These are phyloP conservation scores for Aptenodytes forsteri DNA, from an alignment of 2,113 vertebrate genomes.

Conservation along the genomic window DNA sequence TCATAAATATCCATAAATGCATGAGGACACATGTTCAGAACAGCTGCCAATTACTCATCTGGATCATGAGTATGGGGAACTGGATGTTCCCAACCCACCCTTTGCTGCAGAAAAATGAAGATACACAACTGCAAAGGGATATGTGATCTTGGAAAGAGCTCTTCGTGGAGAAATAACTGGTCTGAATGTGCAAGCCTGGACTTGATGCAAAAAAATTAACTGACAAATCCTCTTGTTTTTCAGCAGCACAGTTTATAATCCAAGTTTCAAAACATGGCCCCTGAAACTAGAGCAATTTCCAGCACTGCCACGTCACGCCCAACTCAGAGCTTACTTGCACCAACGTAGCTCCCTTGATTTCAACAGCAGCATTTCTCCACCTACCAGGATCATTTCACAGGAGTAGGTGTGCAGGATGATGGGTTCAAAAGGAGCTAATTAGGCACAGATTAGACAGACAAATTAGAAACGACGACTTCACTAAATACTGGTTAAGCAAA, in stretches of 20 bases:
- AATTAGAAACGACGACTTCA: slow-evolving; percentile 15
- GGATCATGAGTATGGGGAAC: not conserved
- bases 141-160: not conserved
- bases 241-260: not conserved
- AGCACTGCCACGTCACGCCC: not conserved
- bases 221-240: not conserved
- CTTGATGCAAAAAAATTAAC: not conserved
- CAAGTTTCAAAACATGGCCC: not conserved
- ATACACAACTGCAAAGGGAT: not conserved
- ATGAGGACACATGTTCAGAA: slow-evolving; percentile 28
- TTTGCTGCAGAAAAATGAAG: not conserved
- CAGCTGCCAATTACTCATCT: slow-evolving; percentile 13
- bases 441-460: slow-evolving; percentile 31
- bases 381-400: not conserved
- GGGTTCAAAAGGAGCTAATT: slow-evolving; percentile 53
- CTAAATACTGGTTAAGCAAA: slow-evolving; percentile 28
- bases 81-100: slow-evolving; percentile 41
- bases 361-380: not conserved
- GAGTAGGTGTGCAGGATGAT: slow-evolving; percentile 8
- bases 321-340: not conserved
- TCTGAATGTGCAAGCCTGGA: not conserved
- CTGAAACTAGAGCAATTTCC: not conserved
- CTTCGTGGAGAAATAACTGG: not conserved
- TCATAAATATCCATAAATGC: slow-evolving; percentile 19
- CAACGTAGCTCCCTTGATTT: not conserved